Base-by-base conservation (phyloP, 2,113 vertebrate genomes). In the Anhinga anhinga region DNA sequence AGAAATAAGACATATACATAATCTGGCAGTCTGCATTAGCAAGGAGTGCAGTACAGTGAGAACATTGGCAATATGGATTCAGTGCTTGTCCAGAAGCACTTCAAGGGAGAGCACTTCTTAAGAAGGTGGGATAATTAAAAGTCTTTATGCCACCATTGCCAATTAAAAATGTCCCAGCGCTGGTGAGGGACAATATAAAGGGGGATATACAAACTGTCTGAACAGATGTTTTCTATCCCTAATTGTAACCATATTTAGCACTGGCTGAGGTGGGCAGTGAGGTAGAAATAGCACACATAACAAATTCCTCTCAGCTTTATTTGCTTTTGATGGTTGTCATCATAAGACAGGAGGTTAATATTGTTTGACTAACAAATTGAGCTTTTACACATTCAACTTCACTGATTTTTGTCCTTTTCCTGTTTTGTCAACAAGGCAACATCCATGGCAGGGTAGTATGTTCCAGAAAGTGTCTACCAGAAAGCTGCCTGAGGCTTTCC, bases 341-440 rank as follows among this genome's bases (percentile, higher is more conserved):
- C 17, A 2, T 82, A 55, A 66, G 53, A 61, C 42, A 91, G 23
- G 85, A 23, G 1, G 14, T 19, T 81, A 29, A 27, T 44, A 30
- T 45, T 82, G 40, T 93, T 29, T 69, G n/a, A 59, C 27, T 50
- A 84, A 88, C 14, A 82, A 55, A 84, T 20, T 66, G 77, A 86
- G 69, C 30, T 94, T 90, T 92, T 53, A 85, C n/a, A 56, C 34
- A 9, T 65, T 56, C 80, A 72, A 13, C 65, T 90, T 67, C 67
- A 38, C 14, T 50, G 61, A 69, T 79, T 93, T 86, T 87, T 91
- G n/a, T 84, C 26, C 77, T 86, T 90, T 95, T 95, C 73, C 49
- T 93, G 58, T 96, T 96, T 94, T 90, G 77, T 92, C 78, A 80
- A 52, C 72, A 94, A 49, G 65, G 50, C 22, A 79, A 49, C 22